phyloP scores from a whole-genome alignment of 2,888 invertebrate species.

The Andrena praecox region DNA sequence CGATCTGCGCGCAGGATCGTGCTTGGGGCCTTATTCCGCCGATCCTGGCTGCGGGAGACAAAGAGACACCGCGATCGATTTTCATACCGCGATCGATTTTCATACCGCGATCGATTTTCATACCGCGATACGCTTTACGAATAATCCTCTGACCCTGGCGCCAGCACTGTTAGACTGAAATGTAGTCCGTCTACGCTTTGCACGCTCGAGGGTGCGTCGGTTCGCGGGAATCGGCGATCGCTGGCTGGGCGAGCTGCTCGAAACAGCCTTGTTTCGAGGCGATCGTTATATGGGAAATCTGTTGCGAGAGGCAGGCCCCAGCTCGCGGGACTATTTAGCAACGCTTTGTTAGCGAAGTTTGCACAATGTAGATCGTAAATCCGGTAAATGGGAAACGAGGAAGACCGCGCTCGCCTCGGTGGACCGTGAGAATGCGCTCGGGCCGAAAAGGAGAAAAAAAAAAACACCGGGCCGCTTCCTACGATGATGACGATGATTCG shows the following conservation, averaged over 20 bases:
- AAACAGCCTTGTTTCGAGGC: constrained; percentile 2
- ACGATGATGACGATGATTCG: constrained; percentile 50
- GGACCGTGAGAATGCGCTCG: constrained; percentile 65
- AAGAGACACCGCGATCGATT: background rate
- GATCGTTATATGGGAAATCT: constrained; percentile 23
- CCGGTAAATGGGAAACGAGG: constrained; percentile 34
- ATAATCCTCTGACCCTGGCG: no score
- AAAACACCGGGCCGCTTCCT: constrained; percentile 25
- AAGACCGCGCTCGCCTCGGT: constrained; percentile 25
- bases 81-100: no score
- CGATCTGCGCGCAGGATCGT: constrained; percentile 49
- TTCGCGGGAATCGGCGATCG: background rate
- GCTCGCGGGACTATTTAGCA: constrained; percentile 35
- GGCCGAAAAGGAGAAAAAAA: constrained; percentile 18
- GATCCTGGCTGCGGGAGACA: constrained; percentile 30
- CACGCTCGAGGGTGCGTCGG: background rate
- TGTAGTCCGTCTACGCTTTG: background rate
- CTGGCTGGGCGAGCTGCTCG: background rate
- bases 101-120: no score
- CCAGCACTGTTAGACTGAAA: no score
- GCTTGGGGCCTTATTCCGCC: constrained; percentile 39
- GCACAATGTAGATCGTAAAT: constrained; percentile 46
- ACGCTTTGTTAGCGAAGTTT: constrained; percentile 43
- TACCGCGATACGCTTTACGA: no score
- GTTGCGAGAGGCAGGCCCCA: constrained; percentile 16